phyloP scores from a whole-genome alignment of 1,140 invertebrate genomes.

The Leptopilina clavipes region DNA sequence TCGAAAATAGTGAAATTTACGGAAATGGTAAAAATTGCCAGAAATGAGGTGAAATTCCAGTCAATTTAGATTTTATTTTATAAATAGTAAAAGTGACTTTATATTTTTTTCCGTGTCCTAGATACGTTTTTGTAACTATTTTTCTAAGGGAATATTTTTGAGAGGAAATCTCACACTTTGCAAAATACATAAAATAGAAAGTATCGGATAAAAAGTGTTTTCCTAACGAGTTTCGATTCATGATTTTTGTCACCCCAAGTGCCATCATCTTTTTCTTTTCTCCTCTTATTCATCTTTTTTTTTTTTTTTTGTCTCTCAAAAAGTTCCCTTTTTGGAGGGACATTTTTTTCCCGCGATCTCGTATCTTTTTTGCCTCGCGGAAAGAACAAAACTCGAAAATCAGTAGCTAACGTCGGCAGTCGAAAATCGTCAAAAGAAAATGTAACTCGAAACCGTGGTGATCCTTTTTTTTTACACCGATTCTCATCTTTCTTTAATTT shows the following conservation, averaged over 20 bases:
- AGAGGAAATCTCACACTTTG: neutral
- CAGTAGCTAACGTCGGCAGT: slow-evolving; percentile 39
- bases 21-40: too few species aligned
- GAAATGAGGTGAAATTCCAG: too few species aligned
- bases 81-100: too few species aligned
- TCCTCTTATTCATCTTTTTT: neutral
- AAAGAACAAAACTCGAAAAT: slow-evolving; percentile 34
- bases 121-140: too few species aligned
- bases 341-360: too few species aligned
- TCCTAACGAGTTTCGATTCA: slow-evolving; percentile 42
- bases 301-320: too few species aligned
- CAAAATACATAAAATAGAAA: neutral
- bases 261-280: slow-evolving; percentile 42
- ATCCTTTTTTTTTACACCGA: slow-evolving; percentile 47
- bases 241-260: slow-evolving; percentile 42
- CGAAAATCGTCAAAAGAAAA: slow-evolving; percentile 36
- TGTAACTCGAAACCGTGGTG: slow-evolving; percentile 49
- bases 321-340: too few species aligned
- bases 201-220: neutral
- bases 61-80: too few species aligned
- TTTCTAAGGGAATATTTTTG: too few species aligned
- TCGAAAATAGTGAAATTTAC: too few species aligned
- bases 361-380: neutral
- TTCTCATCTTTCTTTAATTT: slow-evolving; percentile 49
- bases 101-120: too few species aligned